Percentiles rank a stretch among this genome's conserved stretches.
These are phyloP conservation scores for Monomorium pharaonis DNA, from an alignment of 1,140 invertebrate genomes.

Conservation along the genomic window DNA sequence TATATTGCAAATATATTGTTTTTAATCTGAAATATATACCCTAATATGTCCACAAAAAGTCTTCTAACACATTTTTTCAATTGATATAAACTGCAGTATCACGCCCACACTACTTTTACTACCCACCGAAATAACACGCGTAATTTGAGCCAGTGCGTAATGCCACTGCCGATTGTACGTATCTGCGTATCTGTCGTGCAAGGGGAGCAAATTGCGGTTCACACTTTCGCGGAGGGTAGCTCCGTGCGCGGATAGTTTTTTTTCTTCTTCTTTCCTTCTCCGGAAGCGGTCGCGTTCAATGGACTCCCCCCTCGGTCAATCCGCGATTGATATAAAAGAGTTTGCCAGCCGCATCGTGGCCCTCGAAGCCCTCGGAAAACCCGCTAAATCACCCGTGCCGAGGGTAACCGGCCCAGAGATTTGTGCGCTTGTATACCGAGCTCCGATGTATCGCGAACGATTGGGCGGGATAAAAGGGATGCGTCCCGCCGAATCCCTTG, in stretches of 20 bases:
- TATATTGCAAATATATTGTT: not conserved
- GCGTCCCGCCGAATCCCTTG: constrained; percentile 56
- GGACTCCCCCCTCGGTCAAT: constrained; percentile 66
- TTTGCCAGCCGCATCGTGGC: constrained; percentile 66
- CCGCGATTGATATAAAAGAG: constrained; percentile 81
- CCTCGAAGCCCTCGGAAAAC: constrained; percentile 75
- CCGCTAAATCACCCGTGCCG: constrained; percentile 80
- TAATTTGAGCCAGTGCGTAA: constrained; percentile 45
- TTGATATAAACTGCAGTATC: constrained; percentile 26
- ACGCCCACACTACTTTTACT: not conserved
- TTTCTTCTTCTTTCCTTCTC: constrained; percentile 22
- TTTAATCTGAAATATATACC: not conserved
- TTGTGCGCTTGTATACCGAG: constrained; percentile 80
- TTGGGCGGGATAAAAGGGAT: constrained; percentile 82
- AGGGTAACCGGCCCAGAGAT: constrained; percentile 78
- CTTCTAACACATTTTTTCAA: not conserved
- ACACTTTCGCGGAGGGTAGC: constrained; percentile 50
- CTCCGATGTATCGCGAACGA: constrained; percentile 81
- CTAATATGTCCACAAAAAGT: not conserved
- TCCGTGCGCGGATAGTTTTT: constrained; percentile 12
- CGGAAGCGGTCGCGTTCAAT: constrained; percentile 62
- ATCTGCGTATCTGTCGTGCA: not conserved
- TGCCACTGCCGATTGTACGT: not conserved
- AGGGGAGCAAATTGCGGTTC: constrained; percentile 63
- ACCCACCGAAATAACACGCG: constrained; percentile 37